Conservation (phyloP, 2,888 invertebrate genomes). For the Heliconius ethilla region DNA sequence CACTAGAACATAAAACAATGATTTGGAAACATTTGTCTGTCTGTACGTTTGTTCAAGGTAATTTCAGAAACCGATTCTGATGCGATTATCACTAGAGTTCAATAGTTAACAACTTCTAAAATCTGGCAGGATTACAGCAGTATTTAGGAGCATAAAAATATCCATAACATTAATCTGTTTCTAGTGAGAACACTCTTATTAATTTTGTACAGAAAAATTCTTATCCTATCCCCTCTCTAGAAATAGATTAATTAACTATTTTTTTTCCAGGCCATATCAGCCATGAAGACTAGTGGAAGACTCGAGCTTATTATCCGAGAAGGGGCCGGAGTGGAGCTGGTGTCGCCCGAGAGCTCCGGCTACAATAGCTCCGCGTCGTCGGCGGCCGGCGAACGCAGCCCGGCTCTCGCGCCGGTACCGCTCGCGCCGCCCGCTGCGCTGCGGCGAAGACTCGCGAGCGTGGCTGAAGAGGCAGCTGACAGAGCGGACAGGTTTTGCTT, state of each 20-base stretch:
- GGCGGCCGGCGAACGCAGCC: conserved; percentile 87
- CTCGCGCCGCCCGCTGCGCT: conserved; percentile 84
- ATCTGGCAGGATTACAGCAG: no score
- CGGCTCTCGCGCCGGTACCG: conserved; percentile 74
- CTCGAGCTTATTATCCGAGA: conserved; percentile 89
- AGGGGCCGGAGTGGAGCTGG: conserved; percentile 89
- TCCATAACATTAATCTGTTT: no score
- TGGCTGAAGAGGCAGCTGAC: conserved; percentile 86
- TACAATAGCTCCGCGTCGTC: conserved; percentile 93
- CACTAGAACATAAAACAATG: no score
- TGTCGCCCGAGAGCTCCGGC: conserved; percentile 91
- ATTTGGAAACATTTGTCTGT: no score
- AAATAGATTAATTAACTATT: not conserved
- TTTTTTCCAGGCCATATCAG: conserved; percentile 85
- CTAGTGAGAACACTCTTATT: not conserved
- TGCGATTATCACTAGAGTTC: no score
- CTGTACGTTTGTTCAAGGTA: no score
- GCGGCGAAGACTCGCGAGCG: conserved; percentile 87
- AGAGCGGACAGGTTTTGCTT: conserved; percentile 78
- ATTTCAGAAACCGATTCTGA: no score
- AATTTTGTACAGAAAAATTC: not conserved
- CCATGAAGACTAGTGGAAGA: conserved; percentile 89
- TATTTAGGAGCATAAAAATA: no score
- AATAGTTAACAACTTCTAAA: no score
- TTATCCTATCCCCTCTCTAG: no score